Conservation (phyloP, 2,113 vertebrate genomes). For the Megaceryle maxima region DNA sequence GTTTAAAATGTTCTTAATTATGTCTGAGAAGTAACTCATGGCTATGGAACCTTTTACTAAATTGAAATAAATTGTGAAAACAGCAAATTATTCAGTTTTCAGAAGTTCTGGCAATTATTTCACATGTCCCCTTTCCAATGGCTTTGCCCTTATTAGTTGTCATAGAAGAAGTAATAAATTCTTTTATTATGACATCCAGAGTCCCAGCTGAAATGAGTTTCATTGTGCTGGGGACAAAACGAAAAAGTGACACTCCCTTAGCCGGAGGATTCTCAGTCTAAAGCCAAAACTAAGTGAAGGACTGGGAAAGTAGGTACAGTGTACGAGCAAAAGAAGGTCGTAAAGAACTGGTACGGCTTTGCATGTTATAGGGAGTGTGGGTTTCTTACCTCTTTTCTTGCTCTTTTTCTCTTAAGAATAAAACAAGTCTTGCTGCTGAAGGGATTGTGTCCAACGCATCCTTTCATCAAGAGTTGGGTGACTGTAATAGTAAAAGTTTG, state of each 20-base stretch:
- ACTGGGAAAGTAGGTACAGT: slow-evolving; percentile 36
- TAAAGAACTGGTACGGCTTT: neutral
- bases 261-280: slow-evolving; percentile 2
- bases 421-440: slow-evolving; percentile 32
- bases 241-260: slow-evolving; percentile 63
- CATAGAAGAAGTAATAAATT: slow-evolving; percentile 64
- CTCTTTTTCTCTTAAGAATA: slow-evolving; percentile 30
- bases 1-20: slow-evolving; percentile 63
- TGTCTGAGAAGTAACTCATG: slow-evolving; percentile 52
- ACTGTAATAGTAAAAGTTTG: slow-evolving; percentile 50
- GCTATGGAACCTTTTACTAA: slow-evolving; percentile 63
- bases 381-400: neutral
- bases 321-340: neutral
- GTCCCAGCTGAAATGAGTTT: slow-evolving; percentile 54
- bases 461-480: slow-evolving; percentile 52
- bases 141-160: slow-evolving; percentile 61
- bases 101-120: slow-evolving; percentile 65
- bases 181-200: slow-evolving; percentile 54
- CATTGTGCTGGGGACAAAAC: slow-evolving; percentile 66
- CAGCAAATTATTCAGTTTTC: slow-evolving; percentile 63
- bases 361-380: neutral
- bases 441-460: neutral
- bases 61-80: slow-evolving; percentile 69
- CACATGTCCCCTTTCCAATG: slow-evolving; percentile 36
- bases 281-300: slow-evolving; percentile 26